Evolutionary conservation across 2,113 vertebrate species (phyloP), one percentile per base, ranked within the genome.

Genomic region (Oncorhynchus masou): DNA sequence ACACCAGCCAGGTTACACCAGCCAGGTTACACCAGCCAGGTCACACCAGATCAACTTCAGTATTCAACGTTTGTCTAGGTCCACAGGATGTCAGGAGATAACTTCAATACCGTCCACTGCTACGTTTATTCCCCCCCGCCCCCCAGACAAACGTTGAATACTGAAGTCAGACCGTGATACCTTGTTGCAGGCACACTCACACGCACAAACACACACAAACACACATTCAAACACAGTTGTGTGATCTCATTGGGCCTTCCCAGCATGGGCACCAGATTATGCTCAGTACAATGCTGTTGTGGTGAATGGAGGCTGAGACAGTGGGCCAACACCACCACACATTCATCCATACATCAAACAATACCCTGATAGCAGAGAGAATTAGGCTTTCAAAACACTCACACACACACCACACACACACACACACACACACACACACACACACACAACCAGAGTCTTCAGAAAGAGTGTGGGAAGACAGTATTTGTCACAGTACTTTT

Each of bases 231-330:
- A 79, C 66, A 76, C 39, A 39, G 69, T 70, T 73, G 4, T 45
- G 68, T 70, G 79, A 86, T 83, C 82, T 67, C 45, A 48, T 86
- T 77, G 85, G 74, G 51, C 16, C 51, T 19, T 73, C 85, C 76
- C 89, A 89, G 88, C 86, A 80, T 88, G 88, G 76, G 68, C 85
- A 86, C 86, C 85, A 82, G 88, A 90, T 90, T 89, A 89, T 31
- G 79, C 59, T 67, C 22, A 25, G 73, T 79, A 81, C 80, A 84
- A 87, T 84, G 81, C 77, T 74, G 77, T 88, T 86, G 5, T 54
- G 59, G 70, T 86, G 79, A 88, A 89, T 79, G 72, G 86, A 77
- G 79, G 71, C 71, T 31, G 73, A 86, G 80, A 87, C 80, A 79
- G 79, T 72, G 59, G 70, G 74, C 31, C 79, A 31, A 84, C 82